These are phyloP conservation scores for Hydraecia micacea DNA, from an alignment of 2,888 invertebrate species.

Conservation along the genomic window DNA sequence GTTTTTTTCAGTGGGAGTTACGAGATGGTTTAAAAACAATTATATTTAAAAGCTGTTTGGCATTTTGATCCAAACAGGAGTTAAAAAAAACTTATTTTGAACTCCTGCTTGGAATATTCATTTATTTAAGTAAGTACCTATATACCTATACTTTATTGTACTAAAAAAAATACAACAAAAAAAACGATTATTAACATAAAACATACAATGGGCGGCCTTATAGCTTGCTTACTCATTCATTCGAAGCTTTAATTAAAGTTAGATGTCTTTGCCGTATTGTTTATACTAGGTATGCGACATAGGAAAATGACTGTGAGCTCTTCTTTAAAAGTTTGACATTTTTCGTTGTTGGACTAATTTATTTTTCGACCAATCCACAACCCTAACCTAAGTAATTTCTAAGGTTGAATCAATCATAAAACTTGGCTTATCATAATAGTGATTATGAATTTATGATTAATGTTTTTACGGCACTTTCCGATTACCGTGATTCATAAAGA, in stretches of 20 bases:
- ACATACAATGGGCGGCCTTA: too few relatives aligned
- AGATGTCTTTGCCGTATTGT: too few relatives aligned
- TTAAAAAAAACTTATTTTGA: not conserved
- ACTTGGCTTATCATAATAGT: not conserved
- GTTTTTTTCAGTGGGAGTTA: not conserved
- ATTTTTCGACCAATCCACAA: not conserved
- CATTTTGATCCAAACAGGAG: not conserved
- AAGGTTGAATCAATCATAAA: conserved; percentile 18
- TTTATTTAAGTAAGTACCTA: too few relatives aligned
- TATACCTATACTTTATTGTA: too few relatives aligned
- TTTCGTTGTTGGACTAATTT: not conserved
- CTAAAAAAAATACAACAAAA: too few relatives aligned
- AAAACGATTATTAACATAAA: too few relatives aligned
- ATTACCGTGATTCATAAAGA: not conserved
- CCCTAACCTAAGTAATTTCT: conserved; percentile 4
- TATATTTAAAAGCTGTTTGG: not conserved
- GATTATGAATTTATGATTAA: not conserved
- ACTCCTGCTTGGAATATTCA: not conserved
- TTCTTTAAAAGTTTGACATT: not conserved
- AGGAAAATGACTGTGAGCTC: not conserved
- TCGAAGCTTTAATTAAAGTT: not conserved
- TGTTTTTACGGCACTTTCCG: conserved; percentile 21
- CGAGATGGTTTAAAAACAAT: not conserved
- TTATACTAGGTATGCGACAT: not conserved
- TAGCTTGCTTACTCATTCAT: too few relatives aligned